These are phyloP conservation scores for Synanthedon myopaeformis DNA, from an alignment of 2,888 invertebrate species.

Conservation along the genomic window DNA sequence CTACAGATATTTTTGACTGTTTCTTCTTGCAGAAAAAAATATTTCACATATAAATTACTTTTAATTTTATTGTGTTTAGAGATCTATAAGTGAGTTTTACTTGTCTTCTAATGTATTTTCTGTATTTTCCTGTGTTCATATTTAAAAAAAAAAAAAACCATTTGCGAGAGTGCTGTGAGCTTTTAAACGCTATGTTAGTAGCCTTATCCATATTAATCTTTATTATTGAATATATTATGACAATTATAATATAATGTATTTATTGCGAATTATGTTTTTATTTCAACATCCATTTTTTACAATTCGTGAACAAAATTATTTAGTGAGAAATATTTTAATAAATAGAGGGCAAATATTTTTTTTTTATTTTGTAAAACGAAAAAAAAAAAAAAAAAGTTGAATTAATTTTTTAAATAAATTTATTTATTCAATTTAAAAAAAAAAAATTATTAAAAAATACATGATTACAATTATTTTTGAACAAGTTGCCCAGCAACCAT, in stretches of 20 bases:
- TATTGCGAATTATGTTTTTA: slow-evolving; percentile 39
- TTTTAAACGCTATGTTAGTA: slow-evolving; percentile 50
- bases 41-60: too few relatives aligned
- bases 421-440: slow-evolving; percentile 8
- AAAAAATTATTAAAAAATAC: slow-evolving; percentile 19
- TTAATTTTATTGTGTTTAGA: too few relatives aligned
- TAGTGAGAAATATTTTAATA: background rate
- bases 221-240: slow-evolving; percentile 42
- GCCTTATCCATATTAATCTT: slow-evolving; percentile 59
- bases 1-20: too few relatives aligned
- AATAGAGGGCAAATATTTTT: too few relatives aligned
- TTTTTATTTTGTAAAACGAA: background rate
- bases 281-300: background rate
- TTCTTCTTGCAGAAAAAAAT: too few relatives aligned
- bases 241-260: slow-evolving; percentile 60
- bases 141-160: slow-evolving; percentile 10
- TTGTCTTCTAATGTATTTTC: too few relatives aligned
- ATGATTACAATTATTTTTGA: slow-evolving; percentile 20
- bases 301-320: too few relatives aligned
- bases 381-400: background rate
- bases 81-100: too few relatives aligned
- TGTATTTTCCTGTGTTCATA: background rate
- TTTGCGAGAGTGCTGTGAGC: slow-evolving; percentile 42
- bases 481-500: slow-evolving; percentile 50
- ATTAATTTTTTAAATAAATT: background rate